These are phyloP conservation scores for Uropsilus gracilis DNA, from an alignment of 2,113 vertebrate genomes.

Conservation along the genomic window DNA sequence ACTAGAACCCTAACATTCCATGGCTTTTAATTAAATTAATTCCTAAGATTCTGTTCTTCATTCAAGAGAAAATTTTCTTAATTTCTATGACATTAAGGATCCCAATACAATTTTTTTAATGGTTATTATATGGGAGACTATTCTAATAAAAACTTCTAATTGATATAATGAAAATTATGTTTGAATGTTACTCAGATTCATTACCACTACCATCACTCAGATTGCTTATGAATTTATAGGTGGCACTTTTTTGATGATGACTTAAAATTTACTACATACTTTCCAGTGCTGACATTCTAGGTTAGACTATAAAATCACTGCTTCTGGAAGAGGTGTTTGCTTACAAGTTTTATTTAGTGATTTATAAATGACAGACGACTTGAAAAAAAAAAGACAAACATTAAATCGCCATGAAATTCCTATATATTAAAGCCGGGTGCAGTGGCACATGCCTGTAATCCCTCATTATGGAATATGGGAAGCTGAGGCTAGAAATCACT, in stretches of 20 bases:
- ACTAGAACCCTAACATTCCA: background rate
- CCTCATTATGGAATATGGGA: no score
- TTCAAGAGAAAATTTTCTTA: background rate
- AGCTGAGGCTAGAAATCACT: no score
- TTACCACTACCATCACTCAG: background rate
- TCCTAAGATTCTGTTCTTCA: background rate
- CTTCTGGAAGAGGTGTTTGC: background rate
- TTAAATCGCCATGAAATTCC: background rate
- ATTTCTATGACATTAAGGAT: background rate
- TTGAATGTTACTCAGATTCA: background rate
- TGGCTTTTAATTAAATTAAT: background rate
- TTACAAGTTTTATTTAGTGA: background rate
- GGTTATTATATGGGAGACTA: background rate
- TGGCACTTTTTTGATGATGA: background rate
- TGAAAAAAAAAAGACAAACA: conserved; percentile 11
- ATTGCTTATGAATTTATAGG: background rate
- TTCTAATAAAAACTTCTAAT: background rate
- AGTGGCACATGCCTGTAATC: no score
- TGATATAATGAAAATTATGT: conserved; percentile 13
- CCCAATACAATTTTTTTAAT: background rate
- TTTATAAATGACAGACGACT: background rate
- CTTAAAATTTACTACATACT: background rate
- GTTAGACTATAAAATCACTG: background rate
- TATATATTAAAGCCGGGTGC: no score
- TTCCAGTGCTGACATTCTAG: background rate